Percentiles rank a stretch among this genome's conserved stretches.
Evolutionary conservation across 2,888 invertebrate genomes (phyloP).

Genomic region (Platynereis dumerilii): DNA sequence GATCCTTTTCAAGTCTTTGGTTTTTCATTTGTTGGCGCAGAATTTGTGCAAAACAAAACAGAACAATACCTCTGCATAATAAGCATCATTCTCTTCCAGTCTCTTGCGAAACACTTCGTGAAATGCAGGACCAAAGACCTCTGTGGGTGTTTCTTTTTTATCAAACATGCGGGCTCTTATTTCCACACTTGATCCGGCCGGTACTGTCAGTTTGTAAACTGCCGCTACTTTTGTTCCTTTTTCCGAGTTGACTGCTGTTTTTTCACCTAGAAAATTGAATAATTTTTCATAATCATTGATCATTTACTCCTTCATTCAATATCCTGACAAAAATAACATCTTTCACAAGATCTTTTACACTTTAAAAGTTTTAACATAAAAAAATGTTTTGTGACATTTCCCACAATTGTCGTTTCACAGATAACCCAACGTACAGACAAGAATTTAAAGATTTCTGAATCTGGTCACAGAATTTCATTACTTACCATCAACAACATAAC

Average conservation of each 20-base stretch:
- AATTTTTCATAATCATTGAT: background rate
- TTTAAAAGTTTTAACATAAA: no score
- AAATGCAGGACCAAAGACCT: slow-evolving; percentile 38
- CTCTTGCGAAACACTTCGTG: slow-evolving; percentile 47
- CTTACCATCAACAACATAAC: slow-evolving; percentile 47
- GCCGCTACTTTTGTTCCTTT: slow-evolving; percentile 56
- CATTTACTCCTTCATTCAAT: background rate
- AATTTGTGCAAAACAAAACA: no score
- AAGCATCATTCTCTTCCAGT: slow-evolving; percentile 53
- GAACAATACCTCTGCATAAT: slow-evolving; percentile 52
- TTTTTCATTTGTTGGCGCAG: no score
- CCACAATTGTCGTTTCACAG: no score
- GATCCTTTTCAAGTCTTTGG: no score
- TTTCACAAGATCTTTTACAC: no score
- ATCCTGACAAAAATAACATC: no score
- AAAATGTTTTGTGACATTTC: no score
- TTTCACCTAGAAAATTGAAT: background rate
- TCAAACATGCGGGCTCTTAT: slow-evolving; percentile 53
- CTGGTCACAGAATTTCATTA: background rate
- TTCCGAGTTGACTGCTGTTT: slow-evolving; percentile 1
- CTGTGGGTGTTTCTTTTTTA: slow-evolving; percentile 38
- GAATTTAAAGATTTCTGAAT: no score
- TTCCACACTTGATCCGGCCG: slow-evolving; percentile 44
- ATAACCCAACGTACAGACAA: no score
- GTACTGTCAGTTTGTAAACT: slow-evolving; percentile 49